Base-by-base conservation (phyloP, 2,888 invertebrate genomes). In the Epinotia bilunana region DNA sequence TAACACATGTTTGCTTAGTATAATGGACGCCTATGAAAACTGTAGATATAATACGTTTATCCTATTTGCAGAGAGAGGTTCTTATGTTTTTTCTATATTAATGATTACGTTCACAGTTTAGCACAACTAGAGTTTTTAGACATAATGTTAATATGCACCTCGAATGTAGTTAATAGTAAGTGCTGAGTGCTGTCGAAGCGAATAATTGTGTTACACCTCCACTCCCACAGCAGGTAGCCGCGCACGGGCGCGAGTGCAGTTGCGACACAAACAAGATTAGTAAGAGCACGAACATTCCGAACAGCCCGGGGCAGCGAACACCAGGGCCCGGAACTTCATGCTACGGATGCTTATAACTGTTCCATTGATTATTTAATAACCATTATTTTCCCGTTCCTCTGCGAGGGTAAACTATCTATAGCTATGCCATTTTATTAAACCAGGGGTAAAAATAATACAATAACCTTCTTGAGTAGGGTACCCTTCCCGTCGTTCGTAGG, bases 321-420 rank as follows among this genome's bases (percentile, higher is more conserved):
- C 5, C 13, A 16, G 5, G 5, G 49, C 49, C 16, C 49, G 33
- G 28, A 65, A 33, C 28, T 53, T 65, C 28, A 53, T 65, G 53
- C 28, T 53, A 20, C 12, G 20, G 11, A 65, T 65, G 33, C 33
- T 65, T 28, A 65, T 65, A 65, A 65, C 28, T 16, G 49, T 23
- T 16, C n/a, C n/a, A 64, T 53, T 53, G 28, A 43, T 63, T 63
- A 65, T 53, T 65, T 53, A 65, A 65, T n/a, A 53, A 65, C 53
- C 23, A 49, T 23, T n/a, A 49, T 20, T 46, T 64, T 16, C 49
- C 23, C n/a, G 13, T 46, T 43, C 16, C 53, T 16, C 65, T 23
- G 16, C 6, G 18, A 65, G 43, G 20, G 43, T 33, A 20, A 43
- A n/a, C 13, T 39, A 12, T 12, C n/a, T n/a, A n/a, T 33, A n/a